phyloP scores from a whole-genome alignment of 2,797 vertebrate species.

The Sparidentex hasta region DNA sequence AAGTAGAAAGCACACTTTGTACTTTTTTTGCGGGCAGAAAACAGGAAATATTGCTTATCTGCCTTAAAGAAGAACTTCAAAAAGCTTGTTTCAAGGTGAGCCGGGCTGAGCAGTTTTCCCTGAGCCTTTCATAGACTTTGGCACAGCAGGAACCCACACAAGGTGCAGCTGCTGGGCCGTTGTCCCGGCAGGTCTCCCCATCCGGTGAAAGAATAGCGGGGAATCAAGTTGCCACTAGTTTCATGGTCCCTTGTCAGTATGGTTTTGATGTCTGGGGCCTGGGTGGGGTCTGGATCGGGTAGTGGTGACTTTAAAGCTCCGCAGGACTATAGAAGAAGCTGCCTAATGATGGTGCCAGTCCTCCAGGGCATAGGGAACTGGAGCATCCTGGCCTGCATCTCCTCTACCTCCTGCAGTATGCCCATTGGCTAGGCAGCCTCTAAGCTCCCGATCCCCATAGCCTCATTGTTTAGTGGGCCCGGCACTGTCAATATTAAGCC shows the following conservation, averaged over 20 bases:
- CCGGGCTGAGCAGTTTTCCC: conserved; percentile 15
- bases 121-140: conserved; percentile 33
- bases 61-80: conserved; percentile 12
- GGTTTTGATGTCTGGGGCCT: conserved; percentile 75
- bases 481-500: conserved; percentile 89
- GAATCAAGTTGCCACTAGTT: conserved; percentile 83
- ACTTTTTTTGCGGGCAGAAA: background rate
- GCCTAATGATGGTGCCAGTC: conserved; percentile 85
- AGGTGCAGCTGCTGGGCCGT: conserved; percentile 67
- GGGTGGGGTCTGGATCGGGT: conserved; percentile 72
- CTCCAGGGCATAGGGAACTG: conserved; percentile 86
- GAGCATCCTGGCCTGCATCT: conserved; percentile 83
- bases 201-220: conserved; percentile 68
- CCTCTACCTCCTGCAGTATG: conserved; percentile 83
- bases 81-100: conserved; percentile 36
- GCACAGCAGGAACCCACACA: conserved; percentile 53
- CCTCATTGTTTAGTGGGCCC: conserved; percentile 85
- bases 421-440: conserved; percentile 82
- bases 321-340: conserved; percentile 75
- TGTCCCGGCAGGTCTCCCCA: conserved; percentile 39
- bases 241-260: conserved; percentile 78
- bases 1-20: no score
- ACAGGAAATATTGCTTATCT: background rate
- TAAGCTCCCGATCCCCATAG: conserved; percentile 84
- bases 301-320: conserved; percentile 75